Percentiles rank a stretch among this genome's conserved stretches.
These are phyloP conservation scores for Nymphalis polychloros DNA, from an alignment of 2,888 invertebrate species.

Conservation along the genomic window DNA sequence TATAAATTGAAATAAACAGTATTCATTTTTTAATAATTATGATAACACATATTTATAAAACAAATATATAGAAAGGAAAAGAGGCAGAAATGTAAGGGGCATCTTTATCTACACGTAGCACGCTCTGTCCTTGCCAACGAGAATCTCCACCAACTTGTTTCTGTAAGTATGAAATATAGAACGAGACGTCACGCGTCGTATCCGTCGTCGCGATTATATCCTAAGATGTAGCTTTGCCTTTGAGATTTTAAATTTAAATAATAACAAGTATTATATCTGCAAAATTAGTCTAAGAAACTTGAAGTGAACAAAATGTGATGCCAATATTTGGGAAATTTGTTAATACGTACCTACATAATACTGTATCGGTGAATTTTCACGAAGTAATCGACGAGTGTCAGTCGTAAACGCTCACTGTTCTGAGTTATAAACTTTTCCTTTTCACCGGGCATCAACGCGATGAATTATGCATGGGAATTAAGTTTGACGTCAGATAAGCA, in stretches of 20 bases:
- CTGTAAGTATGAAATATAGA: constrained; percentile 69
- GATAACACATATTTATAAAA: neutral
- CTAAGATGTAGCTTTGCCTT: constrained; percentile 32
- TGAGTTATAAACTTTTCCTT: constrained; percentile 66
- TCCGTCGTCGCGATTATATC: constrained; percentile 32
- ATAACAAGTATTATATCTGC: constrained; percentile 1
- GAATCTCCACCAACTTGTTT: constrained; percentile 55
- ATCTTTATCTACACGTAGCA: constrained; percentile 59
- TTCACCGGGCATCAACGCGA: constrained; percentile 67
- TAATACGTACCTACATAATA: neutral
- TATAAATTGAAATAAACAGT: no score
- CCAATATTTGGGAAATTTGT: neutral
- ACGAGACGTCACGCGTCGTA: constrained; percentile 43
- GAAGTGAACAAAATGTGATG: neutral
- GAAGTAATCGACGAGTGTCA: constrained; percentile 53
- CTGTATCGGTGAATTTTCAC: constrained; percentile 34
- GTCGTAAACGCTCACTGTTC: constrained; percentile 49
- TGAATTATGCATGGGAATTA: constrained; percentile 81
- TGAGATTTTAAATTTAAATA: constrained; percentile 3
- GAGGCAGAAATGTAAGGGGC: constrained; percentile 31
- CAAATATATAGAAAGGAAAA: constrained; percentile 15
- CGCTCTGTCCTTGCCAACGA: constrained; percentile 51
- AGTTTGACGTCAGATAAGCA: constrained; percentile 79
- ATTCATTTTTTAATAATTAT: neutral
- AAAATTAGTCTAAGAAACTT: neutral